Conservation (phyloP, 2,888 invertebrate genomes). For the Drosophila buzzatii region DNA sequence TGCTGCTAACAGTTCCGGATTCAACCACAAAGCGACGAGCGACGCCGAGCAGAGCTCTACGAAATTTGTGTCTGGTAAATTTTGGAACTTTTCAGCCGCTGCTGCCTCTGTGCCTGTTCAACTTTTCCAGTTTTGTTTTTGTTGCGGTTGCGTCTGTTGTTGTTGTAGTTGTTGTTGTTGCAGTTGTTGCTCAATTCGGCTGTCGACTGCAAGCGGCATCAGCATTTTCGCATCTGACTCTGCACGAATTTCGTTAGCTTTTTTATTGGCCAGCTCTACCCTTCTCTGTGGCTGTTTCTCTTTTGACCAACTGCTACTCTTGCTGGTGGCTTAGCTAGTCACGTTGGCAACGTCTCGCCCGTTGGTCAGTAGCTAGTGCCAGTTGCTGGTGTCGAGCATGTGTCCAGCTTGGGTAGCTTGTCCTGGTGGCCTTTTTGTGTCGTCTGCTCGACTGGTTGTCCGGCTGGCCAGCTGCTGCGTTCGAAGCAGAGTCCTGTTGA, state of each 20-base stretch:
- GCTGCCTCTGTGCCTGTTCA: constrained; percentile 34
- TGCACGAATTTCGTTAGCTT: constrained; percentile 54
- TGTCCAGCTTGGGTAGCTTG: constrained; percentile 29
- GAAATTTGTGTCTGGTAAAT: constrained; percentile 62
- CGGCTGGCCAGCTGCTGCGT: constrained; percentile 12
- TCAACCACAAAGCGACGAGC: constrained; percentile 36
- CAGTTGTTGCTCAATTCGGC: constrained; percentile 30
- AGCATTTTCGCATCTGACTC: constrained; percentile 60
- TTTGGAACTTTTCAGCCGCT: constrained; percentile 61
- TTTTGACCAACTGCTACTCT: constrained; percentile 24
- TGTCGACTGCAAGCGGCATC: constrained; percentile 57
- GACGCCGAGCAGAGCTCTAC: constrained; percentile 11
- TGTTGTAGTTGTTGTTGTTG: constrained; percentile 19
- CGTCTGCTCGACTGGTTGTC: constrained; percentile 30
- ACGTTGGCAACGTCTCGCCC: constrained; percentile 27
- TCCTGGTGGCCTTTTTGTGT: constrained; percentile 38
- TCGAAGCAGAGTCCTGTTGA: constrained; percentile 57
- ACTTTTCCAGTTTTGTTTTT: constrained; percentile 70
- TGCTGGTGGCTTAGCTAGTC: constrained; percentile 36
- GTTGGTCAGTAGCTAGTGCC: constrained; percentile 32
- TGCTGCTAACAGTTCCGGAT: constrained; percentile 61
- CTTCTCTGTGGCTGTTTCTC: constrained; percentile 2
- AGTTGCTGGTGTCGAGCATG: constrained; percentile 45
- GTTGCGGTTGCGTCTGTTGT: constrained; percentile 49
- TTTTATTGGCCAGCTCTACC: constrained; percentile 53